These are phyloP conservation scores for Machaerirhynchus nigripectus DNA, from an alignment of 2,113 vertebrate genomes.

Conservation along the genomic window DNA sequence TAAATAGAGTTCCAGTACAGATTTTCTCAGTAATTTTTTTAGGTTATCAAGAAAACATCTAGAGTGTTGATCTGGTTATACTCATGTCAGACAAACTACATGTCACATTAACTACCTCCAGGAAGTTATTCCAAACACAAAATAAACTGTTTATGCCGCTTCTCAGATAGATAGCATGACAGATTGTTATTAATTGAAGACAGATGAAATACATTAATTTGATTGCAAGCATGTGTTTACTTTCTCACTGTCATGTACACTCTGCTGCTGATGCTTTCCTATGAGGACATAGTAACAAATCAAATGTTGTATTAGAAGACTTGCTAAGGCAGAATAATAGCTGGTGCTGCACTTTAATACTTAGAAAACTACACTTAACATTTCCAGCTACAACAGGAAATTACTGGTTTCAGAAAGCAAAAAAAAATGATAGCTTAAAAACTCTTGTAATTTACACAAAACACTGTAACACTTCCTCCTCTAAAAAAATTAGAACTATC, in stretches of 20 bases:
- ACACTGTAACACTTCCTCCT: not conserved
- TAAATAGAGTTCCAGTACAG: slow-evolving; percentile 69
- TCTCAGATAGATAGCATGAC: slow-evolving; percentile 90
- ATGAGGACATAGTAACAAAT: slow-evolving; percentile 68
- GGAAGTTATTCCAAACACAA: slow-evolving; percentile 98
- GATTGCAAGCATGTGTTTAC: slow-evolving; percentile 89
- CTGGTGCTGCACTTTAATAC: slow-evolving; percentile 25
- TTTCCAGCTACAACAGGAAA: slow-evolving; percentile 39
- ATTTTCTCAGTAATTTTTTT: slow-evolving; percentile 80
- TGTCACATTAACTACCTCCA: slow-evolving; percentile 93
- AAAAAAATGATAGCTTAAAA: not conserved
- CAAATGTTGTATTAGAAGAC: slow-evolving; percentile 63
- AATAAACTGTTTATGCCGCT: slow-evolving; percentile 97
- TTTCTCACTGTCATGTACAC: slow-evolving; percentile 81
- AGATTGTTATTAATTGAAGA: slow-evolving; percentile 91
- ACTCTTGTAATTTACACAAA: not conserved
- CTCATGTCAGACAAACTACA: slow-evolving; percentile 92
- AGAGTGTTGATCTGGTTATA: slow-evolving; percentile 91
- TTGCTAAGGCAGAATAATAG: slow-evolving; percentile 55
- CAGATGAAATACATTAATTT: slow-evolving; percentile 90
- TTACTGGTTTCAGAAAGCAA: not conserved
- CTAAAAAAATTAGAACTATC: not conserved
- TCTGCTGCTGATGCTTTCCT: slow-evolving; percentile 69
- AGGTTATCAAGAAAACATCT: slow-evolving; percentile 96
- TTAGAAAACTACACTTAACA: slow-evolving; percentile 15